Conservation (phyloP, 2,797 vertebrate species). For the Halcyon badia region DNA sequence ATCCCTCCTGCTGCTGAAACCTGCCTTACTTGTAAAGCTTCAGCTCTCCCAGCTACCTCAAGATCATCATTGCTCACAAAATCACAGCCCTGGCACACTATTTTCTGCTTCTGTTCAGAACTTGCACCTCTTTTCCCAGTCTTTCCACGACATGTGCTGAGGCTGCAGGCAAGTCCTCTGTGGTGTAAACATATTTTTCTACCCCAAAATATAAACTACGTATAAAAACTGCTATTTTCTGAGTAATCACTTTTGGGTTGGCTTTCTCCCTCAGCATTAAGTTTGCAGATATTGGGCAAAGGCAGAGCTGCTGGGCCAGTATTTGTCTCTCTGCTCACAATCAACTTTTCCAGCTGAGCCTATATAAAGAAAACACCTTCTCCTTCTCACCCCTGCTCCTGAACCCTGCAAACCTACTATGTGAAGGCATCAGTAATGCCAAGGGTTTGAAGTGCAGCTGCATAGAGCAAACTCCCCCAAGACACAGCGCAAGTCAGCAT, state of each 20-base stretch:
- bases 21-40: background rate
- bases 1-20: background rate
- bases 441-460: background rate
- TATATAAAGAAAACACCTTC: conserved; percentile 6
- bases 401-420: background rate
- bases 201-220: background rate
- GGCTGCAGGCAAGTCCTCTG: background rate
- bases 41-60: background rate
- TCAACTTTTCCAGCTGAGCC: background rate
- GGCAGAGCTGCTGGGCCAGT: background rate
- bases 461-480: background rate
- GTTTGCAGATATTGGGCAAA: background rate
- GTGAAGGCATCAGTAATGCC: background rate
- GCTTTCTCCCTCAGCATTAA: background rate
- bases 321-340: background rate
- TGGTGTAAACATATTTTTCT: background rate
- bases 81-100: background rate
- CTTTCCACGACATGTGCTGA: background rate
- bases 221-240: background rate
- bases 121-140: background rate
- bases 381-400: background rate
- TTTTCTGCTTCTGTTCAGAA: background rate
- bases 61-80: background rate
- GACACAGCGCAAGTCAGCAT: background rate
- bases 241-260: background rate